Percentiles rank a stretch among this genome's conserved stretches.
phyloP scores from a whole-genome alignment of 2,888 invertebrate species.

The Lithosia quadra region DNA sequence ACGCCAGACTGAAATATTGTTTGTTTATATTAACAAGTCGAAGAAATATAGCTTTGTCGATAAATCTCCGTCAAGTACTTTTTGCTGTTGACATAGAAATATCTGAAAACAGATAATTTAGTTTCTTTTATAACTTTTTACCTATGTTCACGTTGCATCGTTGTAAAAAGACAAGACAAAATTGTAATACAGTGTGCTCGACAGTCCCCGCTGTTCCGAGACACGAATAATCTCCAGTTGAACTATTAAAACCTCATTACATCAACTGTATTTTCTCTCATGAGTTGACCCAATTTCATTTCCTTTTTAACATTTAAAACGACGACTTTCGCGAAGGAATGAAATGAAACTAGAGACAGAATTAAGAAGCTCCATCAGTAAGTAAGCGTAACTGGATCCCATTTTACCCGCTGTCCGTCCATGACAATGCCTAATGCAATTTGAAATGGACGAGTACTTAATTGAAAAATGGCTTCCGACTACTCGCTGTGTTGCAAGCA shows the following conservation, averaged over 20 bases:
- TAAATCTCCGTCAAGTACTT: not conserved
- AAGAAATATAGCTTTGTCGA: not conserved
- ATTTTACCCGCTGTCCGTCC: constrained; percentile 35
- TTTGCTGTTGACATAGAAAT: not conserved
- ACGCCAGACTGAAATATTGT: not conserved
- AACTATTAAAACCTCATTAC: constrained; percentile 14
- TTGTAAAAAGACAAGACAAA: not conserved
- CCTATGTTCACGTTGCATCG: too few species aligned
- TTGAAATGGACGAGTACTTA: constrained; percentile 53
- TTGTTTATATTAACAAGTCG: not conserved
- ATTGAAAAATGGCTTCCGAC: constrained; percentile 59
- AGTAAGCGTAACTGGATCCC: constrained; percentile 42
- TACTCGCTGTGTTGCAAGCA: constrained; percentile 28
- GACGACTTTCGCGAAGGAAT: constrained; percentile 36
- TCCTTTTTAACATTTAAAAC: constrained; percentile 39
- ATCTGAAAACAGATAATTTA: not conserved
- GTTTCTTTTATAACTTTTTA: not conserved
- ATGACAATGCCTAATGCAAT: constrained; percentile 53
- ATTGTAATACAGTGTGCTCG: not conserved
- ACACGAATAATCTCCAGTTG: constrained; percentile 1
- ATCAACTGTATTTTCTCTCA: constrained; percentile 7
- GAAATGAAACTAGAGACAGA: constrained; percentile 25
- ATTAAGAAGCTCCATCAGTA: constrained; percentile 32
- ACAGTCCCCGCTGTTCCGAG: not conserved
- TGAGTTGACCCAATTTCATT: constrained; percentile 25